Base-by-base conservation (phyloP, 2,888 invertebrate species). In the Labia minor region DNA sequence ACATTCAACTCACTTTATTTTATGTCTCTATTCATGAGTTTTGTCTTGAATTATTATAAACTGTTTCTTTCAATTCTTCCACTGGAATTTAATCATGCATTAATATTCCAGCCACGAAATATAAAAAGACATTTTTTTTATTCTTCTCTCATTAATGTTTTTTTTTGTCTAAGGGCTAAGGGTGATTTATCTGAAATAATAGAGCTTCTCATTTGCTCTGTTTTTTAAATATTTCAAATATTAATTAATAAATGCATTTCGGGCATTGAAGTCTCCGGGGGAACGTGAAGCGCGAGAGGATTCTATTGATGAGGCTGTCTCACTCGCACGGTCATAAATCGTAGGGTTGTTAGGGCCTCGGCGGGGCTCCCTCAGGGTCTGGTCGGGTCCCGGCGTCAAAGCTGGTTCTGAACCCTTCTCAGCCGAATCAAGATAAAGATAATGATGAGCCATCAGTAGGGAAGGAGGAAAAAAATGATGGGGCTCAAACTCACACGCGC, bases 361-460 rank as follows among this genome's bases (percentile, higher is more conserved):
- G n/a, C n/a, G 49, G n/a, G 49, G 72, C 73, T 72, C 74, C 72
- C 73, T 72, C 61, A 65, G 65, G 63, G 37, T 69, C 37, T 64
- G 64, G 4, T 10, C 19, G 20, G 21, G 61, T 26, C 64, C 65
- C 64, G 33, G 19, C 66, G 68, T 70, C 67, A 67, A 67, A 19
- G 8, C 65, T 18, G 18, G 37, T 21, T 72, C 61, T 73, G 70
- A 75, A 75, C 69, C 75, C 74, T 75, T 73, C 73, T 68, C 65
- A 68, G 69, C 21, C 21, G 21, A 66, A 62, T 49, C 66, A 65
- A 65, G 61, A 65, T 19, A 65, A 19, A 37, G 63, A 63, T 20
- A 21, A 20, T 63, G 63, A 63, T 21, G 33, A 64, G 37, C 20
- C 37, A 64, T 16, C 19, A 37, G 64, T 65, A 65, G 65, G 65